A percentile compares a stretch with the other conserved stretches of the same genome.
Evolutionary conservation across 2,797 vertebrate species (phyloP).

Genomic region (Staurois parvus): DNA sequence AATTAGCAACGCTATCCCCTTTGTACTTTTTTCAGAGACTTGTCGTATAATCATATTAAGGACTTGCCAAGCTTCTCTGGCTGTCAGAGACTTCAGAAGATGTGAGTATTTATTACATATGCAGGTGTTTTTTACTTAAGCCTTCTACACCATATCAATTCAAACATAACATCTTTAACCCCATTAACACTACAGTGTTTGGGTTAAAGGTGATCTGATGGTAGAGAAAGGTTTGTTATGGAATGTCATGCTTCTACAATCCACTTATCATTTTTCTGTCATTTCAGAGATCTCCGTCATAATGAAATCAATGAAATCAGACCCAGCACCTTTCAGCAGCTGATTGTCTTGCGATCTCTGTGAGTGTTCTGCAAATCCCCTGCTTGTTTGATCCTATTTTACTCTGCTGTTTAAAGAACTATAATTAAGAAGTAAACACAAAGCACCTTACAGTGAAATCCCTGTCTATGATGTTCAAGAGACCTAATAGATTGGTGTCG

Average conservation of each 20-base stretch:
- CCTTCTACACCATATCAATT: conserved; percentile 21
- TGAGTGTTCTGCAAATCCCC: conserved; percentile 75
- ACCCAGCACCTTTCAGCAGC: conserved; percentile 84
- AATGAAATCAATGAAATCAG: conserved; percentile 87
- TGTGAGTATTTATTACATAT: conserved; percentile 78
- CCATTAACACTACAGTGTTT: conserved; percentile 18
- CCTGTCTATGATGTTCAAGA: neutral
- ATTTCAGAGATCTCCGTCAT: conserved; percentile 88
- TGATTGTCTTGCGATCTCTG: conserved; percentile 86
- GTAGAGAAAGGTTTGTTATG: conserved; percentile 30
- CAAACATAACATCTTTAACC: neutral
- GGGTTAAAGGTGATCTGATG: conserved; percentile 28
- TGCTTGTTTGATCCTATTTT: conserved; percentile 31
- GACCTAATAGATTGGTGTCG: neutral
- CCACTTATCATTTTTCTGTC: conserved; percentile 64
- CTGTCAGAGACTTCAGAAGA: conserved; percentile 89
- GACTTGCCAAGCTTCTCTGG: conserved; percentile 86
- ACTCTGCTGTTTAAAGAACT: conserved; percentile 15
- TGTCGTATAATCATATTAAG: conserved; percentile 89
- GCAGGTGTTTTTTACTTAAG: conserved; percentile 44
- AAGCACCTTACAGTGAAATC: neutral
- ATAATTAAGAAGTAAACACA: conserved; percentile 31
- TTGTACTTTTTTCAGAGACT: conserved; percentile 80
- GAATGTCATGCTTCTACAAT: conserved; percentile 62
- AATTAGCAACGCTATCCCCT: neutral